Evolutionary conservation across 2,888 invertebrate genomes (phyloP).

Genomic region (Brachyptera putata): DNA sequence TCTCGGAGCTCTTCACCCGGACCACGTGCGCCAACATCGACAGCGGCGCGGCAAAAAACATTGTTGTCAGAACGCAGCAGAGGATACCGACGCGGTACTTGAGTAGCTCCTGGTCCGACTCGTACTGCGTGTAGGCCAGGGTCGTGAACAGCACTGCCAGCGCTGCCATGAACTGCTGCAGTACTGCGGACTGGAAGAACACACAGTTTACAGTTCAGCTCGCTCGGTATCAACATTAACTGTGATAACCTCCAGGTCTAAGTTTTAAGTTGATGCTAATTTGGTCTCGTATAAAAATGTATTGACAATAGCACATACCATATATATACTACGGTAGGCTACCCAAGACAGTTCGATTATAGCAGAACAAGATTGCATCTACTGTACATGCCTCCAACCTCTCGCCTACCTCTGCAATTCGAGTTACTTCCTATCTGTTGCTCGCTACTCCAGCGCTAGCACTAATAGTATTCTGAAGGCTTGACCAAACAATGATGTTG

Average conservation of each 20-base stretch:
- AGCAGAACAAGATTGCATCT: too few species aligned
- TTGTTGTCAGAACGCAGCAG: conserved; percentile 66
- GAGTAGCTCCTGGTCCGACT: conserved; percentile 52
- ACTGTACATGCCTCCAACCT: too few species aligned
- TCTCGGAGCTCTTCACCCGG: conserved; percentile 72
- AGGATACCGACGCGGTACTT: conserved; percentile 57
- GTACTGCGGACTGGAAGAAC: conserved; percentile 49
- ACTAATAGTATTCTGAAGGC: too few species aligned
- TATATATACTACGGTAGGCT: neutral
- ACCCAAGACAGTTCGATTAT: neutral
- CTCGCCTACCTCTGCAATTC: too few species aligned
- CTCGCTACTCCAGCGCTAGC: too few species aligned
- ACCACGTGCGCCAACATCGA: conserved; percentile 74
- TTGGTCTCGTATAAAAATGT: too few species aligned
- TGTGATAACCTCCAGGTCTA: too few species aligned
- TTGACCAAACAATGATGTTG: too few species aligned
- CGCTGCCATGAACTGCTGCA: conserved; percentile 58
- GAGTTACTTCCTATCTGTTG: too few species aligned
- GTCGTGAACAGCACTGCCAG: conserved; percentile 51
- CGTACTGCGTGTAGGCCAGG: conserved; percentile 55
- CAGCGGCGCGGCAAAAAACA: conserved; percentile 80
- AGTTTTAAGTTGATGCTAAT: too few species aligned
- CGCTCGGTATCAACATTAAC: too few species aligned
- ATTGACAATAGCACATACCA: neutral
- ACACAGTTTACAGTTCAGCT: too few species aligned